Conservation (phyloP, 2,888 invertebrate species). For the Thera obeliscata region DNA sequence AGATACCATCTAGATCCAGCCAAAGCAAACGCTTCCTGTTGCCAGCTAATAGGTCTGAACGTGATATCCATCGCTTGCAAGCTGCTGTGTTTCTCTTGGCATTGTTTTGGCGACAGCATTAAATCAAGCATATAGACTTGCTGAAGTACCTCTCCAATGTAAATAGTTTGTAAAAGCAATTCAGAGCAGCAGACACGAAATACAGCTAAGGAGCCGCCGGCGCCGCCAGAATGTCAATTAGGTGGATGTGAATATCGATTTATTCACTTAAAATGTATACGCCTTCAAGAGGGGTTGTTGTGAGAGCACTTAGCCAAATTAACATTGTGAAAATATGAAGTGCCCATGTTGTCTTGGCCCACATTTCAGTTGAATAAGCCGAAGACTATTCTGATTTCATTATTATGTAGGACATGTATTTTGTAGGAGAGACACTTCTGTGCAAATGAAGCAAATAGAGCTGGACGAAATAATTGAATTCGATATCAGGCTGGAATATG, state of each 20-base stretch:
- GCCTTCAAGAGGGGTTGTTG: slow-evolving; percentile 27
- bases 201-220: slow-evolving; percentile 10
- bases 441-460: background rate
- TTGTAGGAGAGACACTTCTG: background rate
- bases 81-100: background rate
- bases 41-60: background rate
- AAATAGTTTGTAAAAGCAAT: slow-evolving; percentile 17
- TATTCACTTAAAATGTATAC: slow-evolving; percentile 29
- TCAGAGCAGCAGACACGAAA: slow-evolving; percentile 24
- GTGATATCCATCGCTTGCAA: background rate
- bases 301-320: slow-evolving; percentile 44
- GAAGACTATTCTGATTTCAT: slow-evolving; percentile 33
- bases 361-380: slow-evolving; percentile 23
- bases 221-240: slow-evolving; percentile 30
- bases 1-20: background rate
- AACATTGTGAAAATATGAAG: slow-evolving; percentile 42
- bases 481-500: no score
- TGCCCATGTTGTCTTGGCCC: slow-evolving; percentile 30
- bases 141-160: background rate
- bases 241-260: slow-evolving; percentile 35
- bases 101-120: background rate
- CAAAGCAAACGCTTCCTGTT: background rate
- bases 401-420: slow-evolving; percentile 29
- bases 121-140: slow-evolving; percentile 4
- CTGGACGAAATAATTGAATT: no score